Evolutionary conservation across 2,888 invertebrate species (phyloP), one percentile per base, ranked within the genome.

Genomic region (Cryptocephalus moraei): DNA sequence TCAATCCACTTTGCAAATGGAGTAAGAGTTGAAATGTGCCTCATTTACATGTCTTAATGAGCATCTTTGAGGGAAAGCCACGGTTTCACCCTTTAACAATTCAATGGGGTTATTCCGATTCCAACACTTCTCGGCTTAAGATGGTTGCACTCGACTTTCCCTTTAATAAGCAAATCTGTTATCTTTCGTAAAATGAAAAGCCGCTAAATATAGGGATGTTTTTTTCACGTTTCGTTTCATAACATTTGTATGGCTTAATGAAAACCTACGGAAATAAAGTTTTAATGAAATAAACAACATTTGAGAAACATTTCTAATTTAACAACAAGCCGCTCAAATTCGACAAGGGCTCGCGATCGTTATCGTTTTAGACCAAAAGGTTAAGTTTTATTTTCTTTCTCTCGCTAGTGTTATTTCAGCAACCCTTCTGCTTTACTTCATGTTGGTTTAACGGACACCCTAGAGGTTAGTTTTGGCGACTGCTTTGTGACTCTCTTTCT

Each of bases 41-140:
- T 68, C 65, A 68, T 68, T 68, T 68, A 67, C 67, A 69, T 69
- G 62, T 65, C 67, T 67, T 67, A 67, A 68, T 68, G 66, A 68
- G 66, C 64, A 65, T 64, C 67, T 69, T 67, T 66, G 65, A 64
- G 62, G 59, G 62, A 63, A 55, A 62, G 58, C 63, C 65, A 64
- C 63, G 63, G 62, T 59, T 59, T 59, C 59, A 61, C 60, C 62
- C 58, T 57, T 55, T 56, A 57, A 50, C 54, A 55, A 51, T 56
- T 58, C 54, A 41, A 11, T 36, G 44, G 40, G 43, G 48, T 40
- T 44, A 36, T 40, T 44, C 32, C 40, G 39, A 36, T 40, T 31
- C 31, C 31, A 40, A 11, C 40, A 22, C 40, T 4, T n/a, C 40
- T 22, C 31, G 22, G 22, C 22, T 22, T 22, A 22, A 22, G 22